Base-by-base conservation (phyloP, 2,888 invertebrate genomes). In the Notodonta ziczac region DNA sequence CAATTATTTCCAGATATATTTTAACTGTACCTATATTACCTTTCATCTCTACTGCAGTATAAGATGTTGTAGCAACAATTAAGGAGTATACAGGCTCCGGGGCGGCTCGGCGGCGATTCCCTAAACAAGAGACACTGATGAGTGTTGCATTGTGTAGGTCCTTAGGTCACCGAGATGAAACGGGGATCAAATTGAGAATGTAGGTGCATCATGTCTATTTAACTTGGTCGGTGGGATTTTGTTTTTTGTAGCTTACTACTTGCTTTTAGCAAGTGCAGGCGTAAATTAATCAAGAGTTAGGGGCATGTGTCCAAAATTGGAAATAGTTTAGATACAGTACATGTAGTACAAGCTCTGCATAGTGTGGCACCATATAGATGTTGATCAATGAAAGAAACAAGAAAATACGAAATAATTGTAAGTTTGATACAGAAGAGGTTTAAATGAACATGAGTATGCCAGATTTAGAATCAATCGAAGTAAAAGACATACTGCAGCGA, bases 41-140 rank as follows among this genome's bases (percentile, higher is more conserved):
- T 24, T 51, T 7, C 7, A 9, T 24, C 51, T 12, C n/a, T 4
- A 46, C 46, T n/a, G 46, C 46, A 64, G 62, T 65, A 64, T 64
- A 66, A 67, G 66, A 69, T 57, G 70, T 74, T 69, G 70, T 68
- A 73, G 73, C 62, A 81, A 85, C 83, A 88, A 87, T 89, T 86
- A 89, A 80, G 83, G 77, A 75, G 67, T 65, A 84, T 86, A 83
- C 82, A 83, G 81, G 79, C 74, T 68, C 52, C 69, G 42, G 56
- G 72, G 70, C 63, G 71, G 66, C 73, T 74, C 72, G 75, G 61
- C 78, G 75, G 72, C 80, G 76, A 81, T 86, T 85, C 69, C 76
- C 82, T 83, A 88, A 89, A 91, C 91, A 92, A 91, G 91, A 87
- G 89, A 61, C 78, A 63, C 83, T 92, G 91, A 92, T 91, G 91